Conservation (phyloP, 2,888 invertebrate genomes). For the Melitaea athalia region DNA sequence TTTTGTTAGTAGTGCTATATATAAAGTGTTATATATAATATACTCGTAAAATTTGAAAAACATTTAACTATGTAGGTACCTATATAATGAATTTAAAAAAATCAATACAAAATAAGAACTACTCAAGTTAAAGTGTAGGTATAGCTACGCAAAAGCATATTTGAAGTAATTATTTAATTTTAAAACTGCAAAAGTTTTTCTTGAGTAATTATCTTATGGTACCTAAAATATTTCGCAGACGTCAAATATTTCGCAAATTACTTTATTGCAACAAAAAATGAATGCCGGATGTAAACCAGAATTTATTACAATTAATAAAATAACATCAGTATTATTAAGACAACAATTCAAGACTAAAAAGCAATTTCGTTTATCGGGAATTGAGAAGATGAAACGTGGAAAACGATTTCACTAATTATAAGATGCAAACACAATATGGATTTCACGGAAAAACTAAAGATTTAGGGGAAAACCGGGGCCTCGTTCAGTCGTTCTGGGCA, state of each 20-base stretch:
- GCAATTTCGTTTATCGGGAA: not conserved
- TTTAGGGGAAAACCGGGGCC: no score
- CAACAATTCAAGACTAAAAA: constrained; percentile 7
- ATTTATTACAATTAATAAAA: constrained; percentile 10
- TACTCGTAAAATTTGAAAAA: no score
- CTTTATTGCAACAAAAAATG: constrained; percentile 1
- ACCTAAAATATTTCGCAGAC: constrained; percentile 9
- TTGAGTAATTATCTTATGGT: constrained; percentile 4
- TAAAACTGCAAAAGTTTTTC: not conserved
- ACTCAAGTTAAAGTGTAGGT: no score
- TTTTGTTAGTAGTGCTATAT: no score
- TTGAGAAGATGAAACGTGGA: not conserved
- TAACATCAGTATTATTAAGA: constrained; percentile 6
- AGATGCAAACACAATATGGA: no score
- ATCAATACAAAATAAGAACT: no score
- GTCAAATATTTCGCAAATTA: constrained; percentile 7
- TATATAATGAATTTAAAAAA: no score
- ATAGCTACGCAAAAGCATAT: no score
- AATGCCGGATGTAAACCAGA: constrained; percentile 5
- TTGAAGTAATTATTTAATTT: not conserved
- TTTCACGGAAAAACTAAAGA: no score
- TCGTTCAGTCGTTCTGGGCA: no score
- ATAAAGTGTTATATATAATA: no score
- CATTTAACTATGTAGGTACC: no score
- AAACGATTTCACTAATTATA: not conserved